Evolutionary conservation across 2,113 vertebrate genomes (phyloP).

Genomic region (Aegotheles bennettii): DNA sequence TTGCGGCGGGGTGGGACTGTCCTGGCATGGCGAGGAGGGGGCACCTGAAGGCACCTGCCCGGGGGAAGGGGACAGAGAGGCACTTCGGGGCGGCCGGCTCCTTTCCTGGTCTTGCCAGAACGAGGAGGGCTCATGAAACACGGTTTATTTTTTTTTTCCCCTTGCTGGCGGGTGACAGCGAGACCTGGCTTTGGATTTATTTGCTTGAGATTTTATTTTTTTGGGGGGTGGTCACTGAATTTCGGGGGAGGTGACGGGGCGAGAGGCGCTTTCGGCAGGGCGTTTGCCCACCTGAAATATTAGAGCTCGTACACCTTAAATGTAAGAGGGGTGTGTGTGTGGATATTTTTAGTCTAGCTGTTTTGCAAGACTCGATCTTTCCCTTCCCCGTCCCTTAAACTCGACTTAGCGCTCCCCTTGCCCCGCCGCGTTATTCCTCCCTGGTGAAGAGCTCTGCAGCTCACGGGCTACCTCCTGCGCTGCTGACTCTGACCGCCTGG

Average conservation of each 20-base stretch:
- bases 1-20: background rate
- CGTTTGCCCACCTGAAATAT: background rate
- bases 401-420: background rate
- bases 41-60: slow-evolving; percentile 9
- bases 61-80: background rate
- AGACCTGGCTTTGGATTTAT: background rate
- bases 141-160: background rate
- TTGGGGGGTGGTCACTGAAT: background rate
- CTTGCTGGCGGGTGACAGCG: background rate
- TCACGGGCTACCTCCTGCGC: background rate
- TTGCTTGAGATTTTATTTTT: background rate
- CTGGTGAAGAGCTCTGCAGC: background rate
- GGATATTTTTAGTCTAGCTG: background rate
- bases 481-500: background rate
- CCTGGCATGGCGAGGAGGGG: background rate
- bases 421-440: background rate
- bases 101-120: background rate
- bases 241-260: background rate
- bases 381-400: background rate
- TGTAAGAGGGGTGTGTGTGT: no score
- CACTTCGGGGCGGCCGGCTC: background rate
- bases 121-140: background rate
- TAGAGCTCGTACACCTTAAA: background rate
- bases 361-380: background rate
- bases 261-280: background rate